These are phyloP conservation scores for Gracilinanus agilis DNA, from an alignment of 2,113 vertebrate species.

Conservation along the genomic window DNA sequence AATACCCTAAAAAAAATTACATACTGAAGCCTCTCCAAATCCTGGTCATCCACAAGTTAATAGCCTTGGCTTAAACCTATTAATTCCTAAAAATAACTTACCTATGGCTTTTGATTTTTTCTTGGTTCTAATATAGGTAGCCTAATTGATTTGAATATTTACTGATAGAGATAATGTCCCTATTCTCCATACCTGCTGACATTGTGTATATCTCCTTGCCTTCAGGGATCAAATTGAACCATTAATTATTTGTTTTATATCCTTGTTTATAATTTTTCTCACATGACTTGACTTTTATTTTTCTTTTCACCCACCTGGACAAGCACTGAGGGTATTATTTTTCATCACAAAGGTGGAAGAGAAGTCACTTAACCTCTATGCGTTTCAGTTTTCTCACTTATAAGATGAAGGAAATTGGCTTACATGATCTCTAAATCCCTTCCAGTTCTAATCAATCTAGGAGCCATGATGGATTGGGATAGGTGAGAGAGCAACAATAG, in stretches of 20 bases:
- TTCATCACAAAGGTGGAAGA: slow-evolving; percentile 42
- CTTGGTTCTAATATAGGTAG: not conserved
- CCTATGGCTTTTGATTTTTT: not conserved
- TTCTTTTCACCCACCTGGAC: slow-evolving; percentile 52
- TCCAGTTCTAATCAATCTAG: not conserved
- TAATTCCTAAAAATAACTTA: not conserved
- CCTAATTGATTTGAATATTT: not conserved
- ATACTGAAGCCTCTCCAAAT: not conserved
- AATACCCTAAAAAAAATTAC: not conserved
- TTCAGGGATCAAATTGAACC: not conserved
- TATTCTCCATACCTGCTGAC: not conserved
- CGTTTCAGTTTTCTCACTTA: not conserved
- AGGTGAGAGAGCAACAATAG: slow-evolving; percentile 58
- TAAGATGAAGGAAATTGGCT: not conserved
- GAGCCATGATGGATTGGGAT: slow-evolving; percentile 49
- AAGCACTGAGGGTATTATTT: not conserved
- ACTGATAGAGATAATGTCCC: rapidly evolving
- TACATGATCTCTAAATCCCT: not conserved
- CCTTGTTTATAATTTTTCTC: slow-evolving; percentile 1
- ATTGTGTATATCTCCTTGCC: not conserved
- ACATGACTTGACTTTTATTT: slow-evolving; percentile 31
- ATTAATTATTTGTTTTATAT: not conserved
- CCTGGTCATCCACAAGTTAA: not conserved
- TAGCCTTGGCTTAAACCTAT: not conserved
- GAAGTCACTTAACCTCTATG: slow-evolving; percentile 38